Conservation (phyloP, 1,140 invertebrate genomes). For the Leucophenga varia region DNA sequence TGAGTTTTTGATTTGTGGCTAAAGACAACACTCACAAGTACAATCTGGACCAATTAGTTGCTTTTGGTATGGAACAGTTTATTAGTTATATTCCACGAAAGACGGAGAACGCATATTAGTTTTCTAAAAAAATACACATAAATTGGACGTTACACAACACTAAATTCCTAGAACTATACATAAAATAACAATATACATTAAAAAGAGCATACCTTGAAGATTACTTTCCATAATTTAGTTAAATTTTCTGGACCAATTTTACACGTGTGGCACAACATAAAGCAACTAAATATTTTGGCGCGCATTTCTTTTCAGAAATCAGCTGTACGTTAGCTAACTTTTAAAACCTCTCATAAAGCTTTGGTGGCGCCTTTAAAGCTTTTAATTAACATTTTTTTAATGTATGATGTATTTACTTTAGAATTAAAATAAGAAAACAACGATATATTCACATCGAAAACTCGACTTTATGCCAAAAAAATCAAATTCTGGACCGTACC, state of each 20-base stretch:
- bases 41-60: conserved; percentile 13
- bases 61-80: conserved; percentile 13
- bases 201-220: conserved; percentile 15
- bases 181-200: conserved; percentile 16
- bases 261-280: conserved; percentile 11
- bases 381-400: conserved; percentile 14
- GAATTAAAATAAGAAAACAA: no score
- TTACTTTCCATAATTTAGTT: conserved; percentile 14
- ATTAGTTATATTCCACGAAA: conserved; percentile 14
- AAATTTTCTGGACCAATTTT: conserved; percentile 11
- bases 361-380: conserved; percentile 5
- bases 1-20: neutral
- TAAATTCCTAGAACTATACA: conserved; percentile 10
- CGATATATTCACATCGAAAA: no score
- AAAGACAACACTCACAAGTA: conserved; percentile 9
- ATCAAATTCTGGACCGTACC: no score
- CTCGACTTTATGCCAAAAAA: no score
- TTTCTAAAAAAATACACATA: conserved; percentile 16
- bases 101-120: conserved; percentile 7
- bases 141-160: conserved; percentile 16
- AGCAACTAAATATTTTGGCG: conserved; percentile 9
- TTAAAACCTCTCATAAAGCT: conserved; percentile 13
- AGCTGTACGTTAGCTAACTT: conserved; percentile 7
- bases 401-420: no score
- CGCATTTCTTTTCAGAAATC: conserved; percentile 10